phyloP scores from a whole-genome alignment of 2,113 vertebrate genomes.

The Melanerpes aurifrons region DNA sequence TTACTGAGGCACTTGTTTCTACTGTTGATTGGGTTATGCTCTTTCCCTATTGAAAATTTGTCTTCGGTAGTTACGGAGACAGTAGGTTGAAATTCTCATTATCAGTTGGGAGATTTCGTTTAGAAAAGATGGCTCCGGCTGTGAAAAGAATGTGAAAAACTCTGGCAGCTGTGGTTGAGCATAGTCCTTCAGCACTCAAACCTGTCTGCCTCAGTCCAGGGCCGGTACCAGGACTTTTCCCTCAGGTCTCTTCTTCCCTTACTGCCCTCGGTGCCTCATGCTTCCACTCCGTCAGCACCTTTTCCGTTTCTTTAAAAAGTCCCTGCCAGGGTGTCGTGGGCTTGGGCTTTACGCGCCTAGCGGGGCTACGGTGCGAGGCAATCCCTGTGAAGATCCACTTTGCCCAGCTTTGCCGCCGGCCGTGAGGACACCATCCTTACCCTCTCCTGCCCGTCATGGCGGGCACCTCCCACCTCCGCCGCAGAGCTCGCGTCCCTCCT shows the following conservation, averaged over 20 bases:
- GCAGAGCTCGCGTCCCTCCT: not conserved
- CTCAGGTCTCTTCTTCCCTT: not conserved
- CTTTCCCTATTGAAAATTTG: fast-evolving
- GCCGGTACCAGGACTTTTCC: not conserved
- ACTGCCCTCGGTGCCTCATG: not conserved
- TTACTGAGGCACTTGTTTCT: not conserved
- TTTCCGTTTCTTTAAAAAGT: too few species aligned
- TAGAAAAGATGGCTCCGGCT: not conserved
- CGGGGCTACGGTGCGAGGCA: fast-evolving
- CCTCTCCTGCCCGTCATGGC: not conserved
- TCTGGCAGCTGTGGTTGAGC: not conserved
- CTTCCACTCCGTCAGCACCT: not conserved
- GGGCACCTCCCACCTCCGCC: not conserved
- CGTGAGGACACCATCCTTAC: not conserved
- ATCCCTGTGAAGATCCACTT: fast-evolving
- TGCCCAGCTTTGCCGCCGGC: fast-evolving
- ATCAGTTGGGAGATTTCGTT: fast-evolving
- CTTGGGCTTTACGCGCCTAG: fast-evolving
- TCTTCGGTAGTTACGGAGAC: fast-evolving
- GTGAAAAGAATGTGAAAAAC: too few species aligned
- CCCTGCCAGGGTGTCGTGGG: too few species aligned
- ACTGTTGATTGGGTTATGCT: fast-evolving
- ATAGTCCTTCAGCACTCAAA: not conserved
- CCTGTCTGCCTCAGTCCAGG: not conserved
- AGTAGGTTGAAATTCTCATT: not conserved